Conservation (phyloP, 2,113 vertebrate species). For the Alexandromys fortis region DNA sequence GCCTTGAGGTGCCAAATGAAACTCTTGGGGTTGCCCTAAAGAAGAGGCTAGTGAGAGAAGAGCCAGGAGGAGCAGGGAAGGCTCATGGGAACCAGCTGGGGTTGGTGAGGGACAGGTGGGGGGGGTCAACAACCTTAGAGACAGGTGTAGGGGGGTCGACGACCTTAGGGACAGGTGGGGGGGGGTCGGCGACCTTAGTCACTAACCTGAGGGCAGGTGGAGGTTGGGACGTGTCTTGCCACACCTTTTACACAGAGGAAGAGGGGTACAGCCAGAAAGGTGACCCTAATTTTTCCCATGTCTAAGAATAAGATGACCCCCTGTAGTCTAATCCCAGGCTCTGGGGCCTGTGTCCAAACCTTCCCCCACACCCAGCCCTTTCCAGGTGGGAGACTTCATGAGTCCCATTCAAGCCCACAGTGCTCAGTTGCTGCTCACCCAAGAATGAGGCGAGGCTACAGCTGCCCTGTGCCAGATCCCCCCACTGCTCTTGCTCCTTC, state of each 20-base stretch:
- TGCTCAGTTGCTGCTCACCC: too few relatives aligned
- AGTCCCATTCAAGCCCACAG: neutral
- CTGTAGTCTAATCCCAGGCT: neutral
- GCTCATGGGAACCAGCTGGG: neutral
- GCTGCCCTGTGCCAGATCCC: rapidly evolving
- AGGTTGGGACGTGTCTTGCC: neutral
- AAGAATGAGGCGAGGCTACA: rapidly evolving
- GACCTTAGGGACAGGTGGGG: too few relatives aligned
- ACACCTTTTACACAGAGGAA: neutral
- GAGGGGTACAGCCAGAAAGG: neutral
- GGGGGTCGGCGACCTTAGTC: too few relatives aligned
- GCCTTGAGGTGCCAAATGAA: neutral
- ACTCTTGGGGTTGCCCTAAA: neutral
- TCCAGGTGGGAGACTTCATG: neutral
- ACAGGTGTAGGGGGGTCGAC: neutral
- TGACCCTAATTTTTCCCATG: neutral
- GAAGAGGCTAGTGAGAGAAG: neutral
- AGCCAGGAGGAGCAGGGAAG: neutral
- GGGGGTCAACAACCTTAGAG: neutral
- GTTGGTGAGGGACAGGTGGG: too few relatives aligned
- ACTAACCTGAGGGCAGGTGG: neutral
- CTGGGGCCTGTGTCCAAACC: neutral
- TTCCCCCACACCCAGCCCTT: neutral
- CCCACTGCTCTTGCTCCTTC: too few relatives aligned
- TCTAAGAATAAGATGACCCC: neutral